A percentile compares a stretch with the other conserved stretches of the same genome.
Conservation (phyloP, 2,113 vertebrate species). For the Fulica atra region DNA sequence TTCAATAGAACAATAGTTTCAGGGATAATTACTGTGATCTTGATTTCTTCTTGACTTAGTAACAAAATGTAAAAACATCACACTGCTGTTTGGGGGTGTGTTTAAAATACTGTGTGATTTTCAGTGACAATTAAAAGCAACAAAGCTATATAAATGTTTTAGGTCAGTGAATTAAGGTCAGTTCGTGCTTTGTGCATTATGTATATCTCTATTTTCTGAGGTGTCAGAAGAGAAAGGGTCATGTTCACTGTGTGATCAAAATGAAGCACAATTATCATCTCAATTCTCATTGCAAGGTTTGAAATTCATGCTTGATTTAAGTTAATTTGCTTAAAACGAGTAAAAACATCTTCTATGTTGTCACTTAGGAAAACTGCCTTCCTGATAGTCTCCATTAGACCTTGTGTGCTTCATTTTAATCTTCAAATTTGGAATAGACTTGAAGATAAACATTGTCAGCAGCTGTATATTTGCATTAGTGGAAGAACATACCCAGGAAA, state of each 20-base stretch:
- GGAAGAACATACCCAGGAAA: not conserved
- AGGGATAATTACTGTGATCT: not conserved
- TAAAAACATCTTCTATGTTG: not conserved
- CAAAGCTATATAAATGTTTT: not conserved
- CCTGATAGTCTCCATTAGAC: not conserved
- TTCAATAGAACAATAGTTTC: not conserved
- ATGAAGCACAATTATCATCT: not conserved
- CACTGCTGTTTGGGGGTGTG: not conserved
- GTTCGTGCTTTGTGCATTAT: not conserved
- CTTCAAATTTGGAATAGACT: not conserved
- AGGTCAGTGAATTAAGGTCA: not conserved
- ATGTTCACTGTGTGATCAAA: not conserved
- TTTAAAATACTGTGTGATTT: not conserved
- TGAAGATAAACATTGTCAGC: not conserved
- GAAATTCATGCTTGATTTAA: not conserved
- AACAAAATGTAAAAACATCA: not conserved
- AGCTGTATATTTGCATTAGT: not conserved
- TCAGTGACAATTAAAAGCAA: slow-evolving; percentile 16
- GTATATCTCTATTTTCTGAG: not conserved
- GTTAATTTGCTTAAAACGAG: not conserved
- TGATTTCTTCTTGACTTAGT: not conserved
- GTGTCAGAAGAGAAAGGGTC: not conserved
- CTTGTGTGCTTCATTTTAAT: not conserved
- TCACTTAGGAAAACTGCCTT: not conserved
- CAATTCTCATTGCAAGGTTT: not conserved